Evolutionary conservation across 2,797 vertebrate genomes (phyloP).

Genomic region (Mustela erminea): DNA sequence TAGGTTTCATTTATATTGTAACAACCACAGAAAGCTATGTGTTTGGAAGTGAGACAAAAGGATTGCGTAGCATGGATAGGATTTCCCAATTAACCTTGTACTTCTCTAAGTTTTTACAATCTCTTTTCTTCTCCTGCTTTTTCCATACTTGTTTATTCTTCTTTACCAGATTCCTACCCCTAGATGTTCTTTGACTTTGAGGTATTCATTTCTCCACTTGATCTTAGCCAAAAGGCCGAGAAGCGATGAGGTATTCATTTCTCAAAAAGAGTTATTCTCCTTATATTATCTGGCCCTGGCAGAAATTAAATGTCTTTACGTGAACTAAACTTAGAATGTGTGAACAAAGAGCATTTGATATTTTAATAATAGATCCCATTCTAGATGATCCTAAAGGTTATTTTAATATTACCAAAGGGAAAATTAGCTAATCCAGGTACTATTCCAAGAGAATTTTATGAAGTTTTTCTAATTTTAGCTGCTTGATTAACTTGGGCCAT

Average conservation of each 20-base stretch:
- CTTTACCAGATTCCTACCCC: background rate
- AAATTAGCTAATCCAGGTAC: constrained; percentile 7
- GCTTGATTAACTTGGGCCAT: constrained; percentile 32
- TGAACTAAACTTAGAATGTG: constrained; percentile 9
- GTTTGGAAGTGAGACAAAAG: background rate
- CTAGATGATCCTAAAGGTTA: constrained; percentile 22
- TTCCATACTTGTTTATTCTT: background rate
- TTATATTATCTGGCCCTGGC: background rate
- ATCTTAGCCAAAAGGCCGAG: no score
- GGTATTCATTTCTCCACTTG: background rate
- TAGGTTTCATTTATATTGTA: background rate
- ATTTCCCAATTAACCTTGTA: background rate
- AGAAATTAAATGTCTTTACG: background rate
- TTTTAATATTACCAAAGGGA: constrained; percentile 25
- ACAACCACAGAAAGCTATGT: background rate
- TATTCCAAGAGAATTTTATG: constrained; percentile 8
- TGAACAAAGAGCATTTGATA: constrained; percentile 3
- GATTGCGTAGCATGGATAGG: background rate
- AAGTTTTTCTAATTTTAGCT: constrained; percentile 44
- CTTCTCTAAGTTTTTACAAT: background rate
- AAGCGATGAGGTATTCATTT: background rate
- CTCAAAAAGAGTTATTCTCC: background rate
- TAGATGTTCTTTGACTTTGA: background rate
- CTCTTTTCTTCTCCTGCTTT: background rate
- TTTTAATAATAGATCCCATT: constrained; percentile 6